Percentiles rank a stretch among this genome's conserved stretches.
Evolutionary conservation across 2,113 vertebrate species (phyloP).

Genomic region (Barnardius zonarius): DNA sequence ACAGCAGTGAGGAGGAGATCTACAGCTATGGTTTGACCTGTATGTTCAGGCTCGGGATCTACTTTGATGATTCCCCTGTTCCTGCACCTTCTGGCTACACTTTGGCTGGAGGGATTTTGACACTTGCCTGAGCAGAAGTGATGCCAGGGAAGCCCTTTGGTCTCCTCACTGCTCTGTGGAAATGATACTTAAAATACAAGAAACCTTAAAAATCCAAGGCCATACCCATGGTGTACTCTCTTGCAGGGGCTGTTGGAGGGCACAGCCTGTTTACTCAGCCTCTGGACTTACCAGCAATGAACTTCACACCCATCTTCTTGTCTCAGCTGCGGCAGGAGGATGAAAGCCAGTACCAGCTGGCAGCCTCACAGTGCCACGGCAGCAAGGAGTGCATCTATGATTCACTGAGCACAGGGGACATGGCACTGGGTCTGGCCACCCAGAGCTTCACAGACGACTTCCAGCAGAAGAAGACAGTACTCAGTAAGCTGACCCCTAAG

Average conservation of each 20-base stretch:
- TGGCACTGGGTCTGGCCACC: conserved; percentile 43
- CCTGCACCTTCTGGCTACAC: background rate
- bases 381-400: conserved; percentile 50
- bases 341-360: conserved; percentile 32
- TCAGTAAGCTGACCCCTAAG: conserved; percentile 3
- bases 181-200: background rate
- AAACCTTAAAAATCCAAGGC: background rate
- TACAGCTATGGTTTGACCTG: conserved; percentile 49
- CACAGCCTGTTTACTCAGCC: conserved; percentile 17
- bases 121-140: background rate
- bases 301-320: conserved; percentile 59
- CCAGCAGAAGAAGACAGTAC: conserved; percentile 22
- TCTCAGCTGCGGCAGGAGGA: conserved; percentile 43
- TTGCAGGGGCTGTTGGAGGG: conserved; percentile 41
- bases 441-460: background rate
- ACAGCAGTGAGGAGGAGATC: conserved; percentile 47
- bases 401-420: background rate
- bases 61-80: rapidly evolving
- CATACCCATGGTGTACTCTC: background rate
- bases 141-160: background rate
- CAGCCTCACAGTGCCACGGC: background rate
- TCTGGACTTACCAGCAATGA: background rate
- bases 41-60: background rate
- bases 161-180: background rate
- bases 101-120: background rate